Conservation (phyloP, 2,113 vertebrate species). For the Pluvialis apricaria region DNA sequence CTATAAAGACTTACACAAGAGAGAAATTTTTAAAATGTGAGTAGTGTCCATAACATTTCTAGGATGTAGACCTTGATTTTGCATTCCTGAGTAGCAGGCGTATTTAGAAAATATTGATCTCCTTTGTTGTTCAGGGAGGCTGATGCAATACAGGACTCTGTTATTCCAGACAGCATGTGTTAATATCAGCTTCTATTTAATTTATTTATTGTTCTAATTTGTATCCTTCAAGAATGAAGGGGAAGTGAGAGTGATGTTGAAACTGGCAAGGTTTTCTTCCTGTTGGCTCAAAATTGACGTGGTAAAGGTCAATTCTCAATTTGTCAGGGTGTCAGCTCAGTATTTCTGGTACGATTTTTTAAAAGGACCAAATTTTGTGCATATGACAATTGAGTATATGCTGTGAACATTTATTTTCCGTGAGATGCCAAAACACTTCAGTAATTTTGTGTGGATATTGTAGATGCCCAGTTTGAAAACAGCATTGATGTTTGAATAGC, state of each 20-base stretch:
- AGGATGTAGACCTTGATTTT: neutral
- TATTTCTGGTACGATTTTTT: slow-evolving; percentile 3
- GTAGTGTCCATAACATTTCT: neutral
- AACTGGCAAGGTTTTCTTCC: slow-evolving; percentile 51
- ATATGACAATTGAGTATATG: neutral
- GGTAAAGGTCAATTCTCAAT: slow-evolving; percentile 40
- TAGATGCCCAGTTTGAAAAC: slow-evolving; percentile 1
- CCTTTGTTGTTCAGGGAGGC: slow-evolving; percentile 5
- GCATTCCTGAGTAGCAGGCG: neutral
- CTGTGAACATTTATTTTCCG: neutral
- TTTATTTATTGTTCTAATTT: slow-evolving; percentile 56
- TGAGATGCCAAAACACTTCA: neutral
- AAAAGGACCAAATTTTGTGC: neutral
- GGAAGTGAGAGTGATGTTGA: slow-evolving; percentile 45
- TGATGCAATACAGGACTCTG: neutral
- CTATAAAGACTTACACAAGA: neutral
- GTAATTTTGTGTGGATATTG: neutral
- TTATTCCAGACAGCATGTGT: slow-evolving; percentile 9
- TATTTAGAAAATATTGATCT: slow-evolving; percentile 43
- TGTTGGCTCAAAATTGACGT: slow-evolving; percentile 8
- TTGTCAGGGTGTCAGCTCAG: slow-evolving; percentile 10
- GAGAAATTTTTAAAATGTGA: neutral
- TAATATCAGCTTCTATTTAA: slow-evolving; percentile 2
- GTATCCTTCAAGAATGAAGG: slow-evolving; percentile 32
- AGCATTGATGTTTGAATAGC: neutral